A percentile compares a stretch with the other conserved stretches of the same genome.
These are phyloP conservation scores for Watersipora subatra DNA, from an alignment of 1,140 invertebrate species.

Conservation along the genomic window DNA sequence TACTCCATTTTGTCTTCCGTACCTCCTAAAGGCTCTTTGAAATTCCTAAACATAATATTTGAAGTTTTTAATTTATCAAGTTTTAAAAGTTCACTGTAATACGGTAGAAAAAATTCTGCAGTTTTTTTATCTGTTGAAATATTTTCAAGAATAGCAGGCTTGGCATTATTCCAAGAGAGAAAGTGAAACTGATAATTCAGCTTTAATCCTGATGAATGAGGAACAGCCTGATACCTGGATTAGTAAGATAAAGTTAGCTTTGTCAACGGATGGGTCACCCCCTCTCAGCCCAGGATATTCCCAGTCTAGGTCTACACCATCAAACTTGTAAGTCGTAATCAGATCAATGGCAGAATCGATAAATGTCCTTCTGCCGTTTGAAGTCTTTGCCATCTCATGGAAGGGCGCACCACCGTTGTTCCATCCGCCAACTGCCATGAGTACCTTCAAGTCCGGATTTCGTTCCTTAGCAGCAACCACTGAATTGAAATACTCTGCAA, in stretches of 20 bases:
- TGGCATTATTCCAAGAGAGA: too few species aligned
- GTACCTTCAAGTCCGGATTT: constrained; percentile 55
- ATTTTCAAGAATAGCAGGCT: too few species aligned
- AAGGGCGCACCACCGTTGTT: constrained; percentile 59
- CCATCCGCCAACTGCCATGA: constrained; percentile 77
- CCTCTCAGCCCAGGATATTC: constrained; percentile 78
- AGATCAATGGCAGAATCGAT: background rate
- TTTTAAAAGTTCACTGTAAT: too few species aligned
- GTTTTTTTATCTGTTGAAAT: too few species aligned
- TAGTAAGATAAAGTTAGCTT: background rate
- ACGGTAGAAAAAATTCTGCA: too few species aligned
- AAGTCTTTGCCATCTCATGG: constrained; percentile 63
- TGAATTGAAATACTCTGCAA: background rate
- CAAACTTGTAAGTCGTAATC: constrained; percentile 75
- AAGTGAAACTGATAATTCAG: too few species aligned
- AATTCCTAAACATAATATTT: background rate
- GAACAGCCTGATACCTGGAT: background rate
- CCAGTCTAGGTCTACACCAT: constrained; percentile 85
- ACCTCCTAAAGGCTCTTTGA: background rate
- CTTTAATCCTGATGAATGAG: too few species aligned
- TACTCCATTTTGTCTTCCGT: background rate
- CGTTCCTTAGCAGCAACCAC: constrained; percentile 53
- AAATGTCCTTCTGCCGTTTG: constrained; percentile 24
- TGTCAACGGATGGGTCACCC: constrained; percentile 26
- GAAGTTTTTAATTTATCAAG: too few species aligned